phyloP scores from a whole-genome alignment of 2,797 vertebrate genomes.

The Scolopax rusticola region DNA sequence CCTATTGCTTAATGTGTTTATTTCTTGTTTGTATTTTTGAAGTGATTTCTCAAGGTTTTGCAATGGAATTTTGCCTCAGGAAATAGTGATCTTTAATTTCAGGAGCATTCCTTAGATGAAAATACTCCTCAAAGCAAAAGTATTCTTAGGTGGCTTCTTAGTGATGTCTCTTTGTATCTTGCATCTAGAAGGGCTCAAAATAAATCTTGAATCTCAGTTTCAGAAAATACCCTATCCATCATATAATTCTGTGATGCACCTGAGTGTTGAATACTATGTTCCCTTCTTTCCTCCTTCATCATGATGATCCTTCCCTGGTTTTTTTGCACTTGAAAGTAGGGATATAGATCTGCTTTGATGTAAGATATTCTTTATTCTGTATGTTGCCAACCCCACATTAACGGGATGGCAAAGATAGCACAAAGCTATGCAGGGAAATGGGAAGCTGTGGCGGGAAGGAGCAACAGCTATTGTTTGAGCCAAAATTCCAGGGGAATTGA shows the following conservation, averaged over 20 bases:
- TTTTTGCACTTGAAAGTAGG: not conserved
- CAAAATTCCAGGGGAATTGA: slow-evolving; percentile 11
- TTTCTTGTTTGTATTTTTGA: slow-evolving; percentile 43
- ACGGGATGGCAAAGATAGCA: slow-evolving; percentile 4
- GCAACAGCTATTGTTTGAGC: not conserved
- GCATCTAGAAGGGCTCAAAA: slow-evolving; percentile 2
- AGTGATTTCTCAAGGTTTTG: slow-evolving; percentile 58
- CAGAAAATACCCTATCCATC: not conserved
- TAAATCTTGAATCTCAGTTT: not conserved
- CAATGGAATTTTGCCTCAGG: slow-evolving; percentile 44
- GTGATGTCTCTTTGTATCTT: not conserved
- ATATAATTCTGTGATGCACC: not conserved
- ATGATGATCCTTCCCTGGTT: not conserved
- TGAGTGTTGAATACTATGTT: fast-evolving
- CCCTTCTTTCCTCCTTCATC: not conserved
- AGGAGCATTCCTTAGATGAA: slow-evolving; percentile 24
- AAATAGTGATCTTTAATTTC: slow-evolving; percentile 32
- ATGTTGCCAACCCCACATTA: not conserved
- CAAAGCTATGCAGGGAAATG: not conserved
- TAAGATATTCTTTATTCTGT: not conserved
- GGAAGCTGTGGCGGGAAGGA: slow-evolving; percentile 9
- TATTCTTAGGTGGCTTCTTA: slow-evolving; percentile 9
- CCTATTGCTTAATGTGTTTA: slow-evolving; percentile 33
- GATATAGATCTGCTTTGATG: not conserved
- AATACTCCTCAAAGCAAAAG: slow-evolving; percentile 4